Evolutionary conservation across 2,888 invertebrate genomes (phyloP).

Genomic region (Cephus spinipes): DNA sequence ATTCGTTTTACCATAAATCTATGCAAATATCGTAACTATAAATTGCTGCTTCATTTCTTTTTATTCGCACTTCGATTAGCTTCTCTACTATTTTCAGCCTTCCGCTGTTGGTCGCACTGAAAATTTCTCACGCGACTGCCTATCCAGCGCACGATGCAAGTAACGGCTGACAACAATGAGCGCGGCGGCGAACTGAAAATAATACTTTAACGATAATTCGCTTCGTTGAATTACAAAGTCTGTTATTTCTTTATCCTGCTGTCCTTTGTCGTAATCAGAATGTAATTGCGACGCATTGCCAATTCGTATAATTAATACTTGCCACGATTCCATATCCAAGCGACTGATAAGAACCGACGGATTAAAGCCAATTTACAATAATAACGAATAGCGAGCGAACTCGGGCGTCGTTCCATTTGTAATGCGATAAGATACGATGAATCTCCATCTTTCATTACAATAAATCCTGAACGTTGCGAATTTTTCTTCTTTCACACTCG

Average conservation of each 20-base stretch:
- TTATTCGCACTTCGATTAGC: background rate
- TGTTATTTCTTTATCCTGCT: background rate
- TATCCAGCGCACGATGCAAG: background rate
- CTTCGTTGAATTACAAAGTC: background rate
- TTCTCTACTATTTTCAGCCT: background rate
- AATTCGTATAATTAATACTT: background rate
- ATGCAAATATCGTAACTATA: background rate
- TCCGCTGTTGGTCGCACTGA: background rate
- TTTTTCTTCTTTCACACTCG: slow-evolving; percentile 36
- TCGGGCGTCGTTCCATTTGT: slow-evolving; percentile 41
- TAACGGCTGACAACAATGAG: background rate
- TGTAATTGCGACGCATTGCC: background rate
- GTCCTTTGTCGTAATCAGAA: background rate
- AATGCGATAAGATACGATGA: slow-evolving; percentile 43
- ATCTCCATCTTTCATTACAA: slow-evolving; percentile 50
- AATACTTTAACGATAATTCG: background rate
- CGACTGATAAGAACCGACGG: background rate
- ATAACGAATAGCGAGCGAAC: background rate
- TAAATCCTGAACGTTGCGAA: slow-evolving; percentile 44
- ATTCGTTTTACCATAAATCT: background rate
- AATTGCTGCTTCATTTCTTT: background rate
- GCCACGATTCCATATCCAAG: background rate
- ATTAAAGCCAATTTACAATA: background rate
- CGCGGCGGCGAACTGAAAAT: background rate
- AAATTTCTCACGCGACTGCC: background rate